phyloP scores from a whole-genome alignment of 1,140 invertebrate species.

The Argopecten irradians region DNA sequence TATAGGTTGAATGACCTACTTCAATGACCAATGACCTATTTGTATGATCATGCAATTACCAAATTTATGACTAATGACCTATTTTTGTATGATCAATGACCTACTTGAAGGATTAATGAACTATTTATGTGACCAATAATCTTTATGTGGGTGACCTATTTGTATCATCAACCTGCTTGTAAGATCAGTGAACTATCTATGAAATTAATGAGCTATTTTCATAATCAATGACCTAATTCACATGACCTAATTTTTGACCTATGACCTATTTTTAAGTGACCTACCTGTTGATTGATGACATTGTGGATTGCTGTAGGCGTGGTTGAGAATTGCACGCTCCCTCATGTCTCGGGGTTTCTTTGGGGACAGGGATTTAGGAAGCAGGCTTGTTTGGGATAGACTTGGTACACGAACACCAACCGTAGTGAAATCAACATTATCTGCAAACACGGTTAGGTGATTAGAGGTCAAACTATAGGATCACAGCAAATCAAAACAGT shows the following conservation, averaged over 20 bases:
- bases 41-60: not conserved
- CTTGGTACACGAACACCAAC: slow-evolving; percentile 66
- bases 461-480: not conserved
- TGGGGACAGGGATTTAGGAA: slow-evolving; percentile 57
- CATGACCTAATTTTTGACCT: too few species aligned
- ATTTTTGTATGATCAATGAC: not conserved
- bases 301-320: slow-evolving; percentile 74
- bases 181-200: not conserved
- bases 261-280: slow-evolving; percentile 28
- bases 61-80: not conserved
- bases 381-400: slow-evolving; percentile 64
- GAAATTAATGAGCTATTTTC: not conserved
- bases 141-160: too few species aligned
- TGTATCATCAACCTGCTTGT: too few species aligned
- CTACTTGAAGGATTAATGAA: too few species aligned
- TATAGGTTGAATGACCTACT: not conserved
- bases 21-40: not conserved
- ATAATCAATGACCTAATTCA: too few species aligned
- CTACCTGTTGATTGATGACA: slow-evolving; percentile 67
- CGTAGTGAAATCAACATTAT: slow-evolving; percentile 70
- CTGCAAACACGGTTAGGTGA: slow-evolving; percentile 51
- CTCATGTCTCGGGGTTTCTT: slow-evolving; percentile 68
- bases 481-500: not conserved
- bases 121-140: too few species aligned
- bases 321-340: slow-evolving; percentile 71